Evolutionary conservation across 2,888 invertebrate genomes (phyloP), one percentile per base, ranked within the genome.

Genomic region (Drosophila acutilabella): DNA sequence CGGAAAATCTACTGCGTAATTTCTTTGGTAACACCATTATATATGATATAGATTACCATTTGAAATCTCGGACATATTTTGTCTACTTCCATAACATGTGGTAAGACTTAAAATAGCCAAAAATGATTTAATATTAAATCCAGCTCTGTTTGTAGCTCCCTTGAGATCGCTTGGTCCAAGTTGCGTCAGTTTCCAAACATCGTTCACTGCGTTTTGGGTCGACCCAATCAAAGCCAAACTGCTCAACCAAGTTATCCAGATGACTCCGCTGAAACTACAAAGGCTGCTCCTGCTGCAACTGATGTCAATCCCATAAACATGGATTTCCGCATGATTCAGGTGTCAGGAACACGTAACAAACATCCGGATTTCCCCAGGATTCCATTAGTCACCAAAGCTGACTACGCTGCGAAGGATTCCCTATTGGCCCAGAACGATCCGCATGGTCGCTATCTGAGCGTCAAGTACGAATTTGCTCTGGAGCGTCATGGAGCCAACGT

Each of bases 391-490:
- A 59, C 52, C 16, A 77, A 80, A 14, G 53, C 72, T n/a, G 81
- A 86, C 23, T 83, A 87, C 30, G 62, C 60, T 16, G 44, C 42
- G 0, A 69, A 72, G 0, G 75, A 71, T 30, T 81, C 89, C 0
- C 48, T 81, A 11, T 52, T 91, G 23, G 62, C 51, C 14, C 20
- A 14, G 0, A 71, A 78, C 38, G 91, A 91, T 74, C 65, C 59
- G 2, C 64, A 58, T 36, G 61, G 51, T 5, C 88, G 90, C 48
- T 90, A 80, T 45, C 51, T 90, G 10, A 85, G 82, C 65, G 78
- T 74, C 0, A 81, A 78, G 14, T 89, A 90, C 70, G 89, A 89
- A 4, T 90, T 90, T 36, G 72, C 56, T 0, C 48, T 90, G 41
- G 91, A 91, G 51, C 88, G 89, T 5, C 62, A 77, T 42, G 80